These are phyloP conservation scores for Tichodroma muraria DNA, from an alignment of 2,113 vertebrate genomes.

Conservation along the genomic window DNA sequence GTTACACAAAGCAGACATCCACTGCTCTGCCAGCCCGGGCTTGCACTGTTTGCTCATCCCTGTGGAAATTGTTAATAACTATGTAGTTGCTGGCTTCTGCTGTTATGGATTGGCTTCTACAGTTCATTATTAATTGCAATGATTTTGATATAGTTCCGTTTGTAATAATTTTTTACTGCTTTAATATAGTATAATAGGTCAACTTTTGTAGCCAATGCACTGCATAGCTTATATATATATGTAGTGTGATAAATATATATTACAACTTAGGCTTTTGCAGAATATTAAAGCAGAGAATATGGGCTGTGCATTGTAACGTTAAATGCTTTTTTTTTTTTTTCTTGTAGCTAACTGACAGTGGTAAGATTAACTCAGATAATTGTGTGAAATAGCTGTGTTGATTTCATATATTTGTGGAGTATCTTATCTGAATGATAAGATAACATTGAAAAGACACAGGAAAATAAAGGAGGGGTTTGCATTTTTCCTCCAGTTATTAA, in stretches of 20 bases:
- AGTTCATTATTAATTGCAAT: neutral
- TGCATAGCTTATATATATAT: neutral
- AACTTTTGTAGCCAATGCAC: neutral
- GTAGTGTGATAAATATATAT: neutral
- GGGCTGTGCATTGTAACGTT: neutral
- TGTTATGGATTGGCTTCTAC: neutral
- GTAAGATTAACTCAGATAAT: neutral
- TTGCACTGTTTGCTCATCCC: neutral
- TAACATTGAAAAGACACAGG: neutral
- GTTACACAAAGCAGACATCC: fast-evolving
- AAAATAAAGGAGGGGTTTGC: too few relatives aligned
- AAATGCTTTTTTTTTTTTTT: too few relatives aligned
- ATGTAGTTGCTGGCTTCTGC: neutral
- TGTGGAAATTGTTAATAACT: neutral
- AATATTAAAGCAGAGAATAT: neutral
- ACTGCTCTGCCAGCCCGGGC: neutral
- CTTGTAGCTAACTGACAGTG: too few relatives aligned
- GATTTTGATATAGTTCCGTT: neutral
- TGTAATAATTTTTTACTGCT: neutral
- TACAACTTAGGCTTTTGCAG: neutral
- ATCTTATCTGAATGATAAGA: neutral
- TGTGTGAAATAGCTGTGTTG: neutral
- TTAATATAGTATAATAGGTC: neutral
- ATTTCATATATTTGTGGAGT: neutral
- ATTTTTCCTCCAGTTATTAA: neutral